A percentile compares a stretch with the other conserved stretches of the same genome.
phyloP scores from a whole-genome alignment of 2,888 invertebrate species.

The Epinotia nisella region DNA sequence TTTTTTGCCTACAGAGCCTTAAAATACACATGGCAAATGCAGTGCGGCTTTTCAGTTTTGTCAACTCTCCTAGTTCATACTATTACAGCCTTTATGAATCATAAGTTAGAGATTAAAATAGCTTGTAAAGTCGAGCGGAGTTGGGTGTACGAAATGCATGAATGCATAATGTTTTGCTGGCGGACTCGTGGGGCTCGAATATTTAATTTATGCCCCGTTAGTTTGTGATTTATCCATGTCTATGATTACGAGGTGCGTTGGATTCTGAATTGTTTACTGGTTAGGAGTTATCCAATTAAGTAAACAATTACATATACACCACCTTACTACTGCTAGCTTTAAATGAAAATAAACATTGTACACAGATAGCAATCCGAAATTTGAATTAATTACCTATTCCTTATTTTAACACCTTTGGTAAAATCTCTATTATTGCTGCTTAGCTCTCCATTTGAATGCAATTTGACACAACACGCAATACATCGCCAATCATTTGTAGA shows the following conservation, averaged over 20 bases:
- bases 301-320: too few species aligned
- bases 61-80: not conserved
- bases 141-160: conserved; percentile 50
- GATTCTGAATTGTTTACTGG: not conserved
- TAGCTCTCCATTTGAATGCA: too few species aligned
- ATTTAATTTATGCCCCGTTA: conserved; percentile 50
- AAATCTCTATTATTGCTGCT: too few species aligned
- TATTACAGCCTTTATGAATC: conserved; percentile 4
- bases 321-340: too few species aligned
- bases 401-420: too few species aligned
- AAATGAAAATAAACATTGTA: too few species aligned
- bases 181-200: conserved; percentile 47
- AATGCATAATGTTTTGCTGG: conserved; percentile 49
- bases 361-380: too few species aligned
- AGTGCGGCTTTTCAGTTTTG: conserved; percentile 13
- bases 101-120: not conserved
- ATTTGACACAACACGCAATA: too few species aligned
- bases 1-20: conserved; percentile 1
- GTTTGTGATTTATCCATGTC: conserved; percentile 44
- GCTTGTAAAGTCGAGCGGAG: conserved; percentile 15
- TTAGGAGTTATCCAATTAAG: not conserved
- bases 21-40: conserved; percentile 19
- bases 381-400: too few species aligned
- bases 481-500: too few species aligned
- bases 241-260: conserved; percentile 23